These are phyloP conservation scores for Drosophila neotestacea DNA, from an alignment of 2,888 invertebrate genomes.

Conservation along the genomic window DNA sequence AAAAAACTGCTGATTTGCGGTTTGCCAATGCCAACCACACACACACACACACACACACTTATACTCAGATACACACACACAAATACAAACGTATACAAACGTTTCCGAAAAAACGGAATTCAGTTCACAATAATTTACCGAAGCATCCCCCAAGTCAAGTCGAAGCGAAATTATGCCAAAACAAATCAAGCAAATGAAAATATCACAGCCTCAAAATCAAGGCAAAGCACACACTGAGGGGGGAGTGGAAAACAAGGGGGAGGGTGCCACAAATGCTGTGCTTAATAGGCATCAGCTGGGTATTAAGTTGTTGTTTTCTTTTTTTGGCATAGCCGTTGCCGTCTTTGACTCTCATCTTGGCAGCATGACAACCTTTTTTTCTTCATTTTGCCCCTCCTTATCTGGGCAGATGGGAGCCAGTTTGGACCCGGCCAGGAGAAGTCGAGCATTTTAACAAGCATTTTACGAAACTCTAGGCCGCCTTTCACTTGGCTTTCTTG, in stretches of 20 bases:
- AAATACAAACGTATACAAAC: conserved; percentile 7
- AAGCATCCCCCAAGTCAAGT: conserved; percentile 42
- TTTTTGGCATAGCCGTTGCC: conserved; percentile 27
- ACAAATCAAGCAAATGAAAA: conserved; percentile 80
- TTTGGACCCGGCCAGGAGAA: conserved; percentile 29
- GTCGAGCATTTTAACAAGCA: conserved; percentile 67
- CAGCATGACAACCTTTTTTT: conserved; percentile 74
- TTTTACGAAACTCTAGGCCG: conserved; percentile 43
- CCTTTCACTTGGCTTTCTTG: conserved; percentile 36
- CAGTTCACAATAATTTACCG: conserved; percentile 61
- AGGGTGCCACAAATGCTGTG: conserved; percentile 78
- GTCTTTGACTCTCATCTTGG: conserved; percentile 24
- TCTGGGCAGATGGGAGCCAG: not conserved
- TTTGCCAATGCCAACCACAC: conserved; percentile 54
- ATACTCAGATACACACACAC: too few species aligned
- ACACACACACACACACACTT: conserved; percentile 18
- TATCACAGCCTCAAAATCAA: conserved; percentile 77
- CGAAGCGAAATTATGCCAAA: conserved; percentile 75
- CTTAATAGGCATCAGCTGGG: conserved; percentile 81
- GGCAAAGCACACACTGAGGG: conserved; percentile 57
- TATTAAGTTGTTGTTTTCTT: conserved; percentile 77
- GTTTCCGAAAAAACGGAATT: conserved; percentile 6
- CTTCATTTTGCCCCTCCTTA: conserved; percentile 21
- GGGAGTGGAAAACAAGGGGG: not conserved
- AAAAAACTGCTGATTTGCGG: conserved; percentile 77